Conservation (phyloP, 2,113 vertebrate genomes). For the Alaudala cheleensis region DNA sequence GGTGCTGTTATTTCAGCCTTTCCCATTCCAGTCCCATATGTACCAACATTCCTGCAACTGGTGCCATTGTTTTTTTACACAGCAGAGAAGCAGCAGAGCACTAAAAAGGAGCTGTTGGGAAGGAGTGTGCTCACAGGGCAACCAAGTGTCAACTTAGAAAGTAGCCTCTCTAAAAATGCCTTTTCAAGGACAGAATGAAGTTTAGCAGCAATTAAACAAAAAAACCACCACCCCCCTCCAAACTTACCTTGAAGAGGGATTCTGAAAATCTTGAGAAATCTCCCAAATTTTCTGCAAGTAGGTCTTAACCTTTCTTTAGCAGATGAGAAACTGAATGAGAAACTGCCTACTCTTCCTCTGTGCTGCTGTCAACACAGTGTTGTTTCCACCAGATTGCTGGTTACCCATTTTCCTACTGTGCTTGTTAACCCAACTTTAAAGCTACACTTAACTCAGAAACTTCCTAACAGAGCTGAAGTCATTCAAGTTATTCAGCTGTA, state of each 20-base stretch:
- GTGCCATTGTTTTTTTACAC: neutral
- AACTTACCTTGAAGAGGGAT: neutral
- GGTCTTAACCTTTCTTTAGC: neutral
- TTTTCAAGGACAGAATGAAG: neutral
- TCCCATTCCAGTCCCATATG: neutral
- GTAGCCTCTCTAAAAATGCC: neutral
- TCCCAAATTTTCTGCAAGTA: neutral
- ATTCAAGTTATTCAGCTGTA: neutral
- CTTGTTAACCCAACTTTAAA: neutral
- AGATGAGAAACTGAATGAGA: neutral
- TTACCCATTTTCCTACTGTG: neutral
- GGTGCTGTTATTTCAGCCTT: neutral
- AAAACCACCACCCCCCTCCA: accelerated
- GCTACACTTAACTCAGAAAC: neutral
- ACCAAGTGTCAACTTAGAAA: neutral
- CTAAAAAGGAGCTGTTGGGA: accelerated
- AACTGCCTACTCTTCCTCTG: neutral
- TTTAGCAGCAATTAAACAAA: neutral
- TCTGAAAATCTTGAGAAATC: neutral
- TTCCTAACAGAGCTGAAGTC: neutral
- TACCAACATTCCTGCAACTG: neutral
- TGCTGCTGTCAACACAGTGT: accelerated
- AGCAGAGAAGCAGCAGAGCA: neutral
- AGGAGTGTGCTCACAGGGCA: neutral
- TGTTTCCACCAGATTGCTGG: neutral